phyloP scores from a whole-genome alignment of 23 tunicate species.

The Styela plicata region DNA sequence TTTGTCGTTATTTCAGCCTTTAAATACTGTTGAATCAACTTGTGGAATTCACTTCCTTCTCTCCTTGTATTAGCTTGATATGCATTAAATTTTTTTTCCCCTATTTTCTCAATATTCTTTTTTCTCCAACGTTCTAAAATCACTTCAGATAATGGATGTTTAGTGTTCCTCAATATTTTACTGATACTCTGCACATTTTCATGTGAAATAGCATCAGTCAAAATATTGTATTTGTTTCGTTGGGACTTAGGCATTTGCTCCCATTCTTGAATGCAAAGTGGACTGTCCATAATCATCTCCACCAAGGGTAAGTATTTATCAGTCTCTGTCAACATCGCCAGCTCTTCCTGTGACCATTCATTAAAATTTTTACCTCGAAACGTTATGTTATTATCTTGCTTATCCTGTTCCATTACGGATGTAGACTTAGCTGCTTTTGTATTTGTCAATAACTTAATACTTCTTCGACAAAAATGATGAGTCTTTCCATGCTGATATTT shows the following conservation, averaged over 20 bases:
- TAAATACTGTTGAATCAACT: conserved; percentile 1
- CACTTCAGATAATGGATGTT: conserved; percentile 34
- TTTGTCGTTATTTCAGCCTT: background rate
- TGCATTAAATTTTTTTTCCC: conserved; percentile 50
- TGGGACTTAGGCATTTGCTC: background rate
- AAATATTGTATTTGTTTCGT: no score
- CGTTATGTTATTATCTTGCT: background rate
- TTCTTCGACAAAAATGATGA: background rate
- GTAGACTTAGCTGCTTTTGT: background rate
- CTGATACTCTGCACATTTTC: conserved; percentile 52
- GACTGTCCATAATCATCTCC: conserved; percentile 14
- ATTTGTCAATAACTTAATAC: no score
- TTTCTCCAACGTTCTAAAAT: conserved; percentile 55
- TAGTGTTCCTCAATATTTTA: conserved; percentile 43
- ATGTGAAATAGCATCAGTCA: background rate
- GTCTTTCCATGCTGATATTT: background rate
- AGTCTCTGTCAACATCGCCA: conserved; percentile 17
- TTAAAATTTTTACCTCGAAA: no score
- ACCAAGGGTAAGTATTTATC: background rate
- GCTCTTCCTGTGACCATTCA: background rate
- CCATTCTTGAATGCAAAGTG: conserved; percentile 11
- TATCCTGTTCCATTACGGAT: background rate
- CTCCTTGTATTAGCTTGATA: conserved; percentile 38
- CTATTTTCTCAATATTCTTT: conserved; percentile 59
- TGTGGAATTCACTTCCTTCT: conserved; percentile 1